Conservation (phyloP, 2,888 invertebrate species). For the Cistogaster globosa region DNA sequence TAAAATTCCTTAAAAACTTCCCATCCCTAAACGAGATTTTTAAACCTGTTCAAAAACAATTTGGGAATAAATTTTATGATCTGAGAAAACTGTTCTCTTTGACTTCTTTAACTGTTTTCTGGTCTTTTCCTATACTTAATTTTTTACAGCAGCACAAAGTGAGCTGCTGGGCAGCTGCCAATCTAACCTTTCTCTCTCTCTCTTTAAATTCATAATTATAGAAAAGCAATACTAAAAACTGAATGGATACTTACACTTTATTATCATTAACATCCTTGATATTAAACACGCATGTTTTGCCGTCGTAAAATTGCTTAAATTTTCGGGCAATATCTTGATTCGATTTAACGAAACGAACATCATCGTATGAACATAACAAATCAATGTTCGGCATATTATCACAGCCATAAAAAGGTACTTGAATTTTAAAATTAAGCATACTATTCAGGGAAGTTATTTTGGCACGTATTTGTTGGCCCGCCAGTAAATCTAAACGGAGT, state of each 20-base stretch:
- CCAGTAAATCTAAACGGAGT: slow-evolving; percentile 78
- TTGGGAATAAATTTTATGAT: too few species aligned
- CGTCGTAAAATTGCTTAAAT: slow-evolving; percentile 84
- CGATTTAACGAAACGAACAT: slow-evolving; percentile 80
- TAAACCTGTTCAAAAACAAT: too few species aligned
- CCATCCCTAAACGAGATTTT: too few species aligned
- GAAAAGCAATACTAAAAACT: too few species aligned
- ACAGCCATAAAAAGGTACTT: slow-evolving; percentile 78
- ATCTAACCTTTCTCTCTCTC: too few species aligned
- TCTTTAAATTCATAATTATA: too few species aligned
- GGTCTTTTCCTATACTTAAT: too few species aligned
- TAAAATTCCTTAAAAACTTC: too few species aligned
- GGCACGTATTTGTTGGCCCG: slow-evolving; percentile 81
- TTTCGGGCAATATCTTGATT: slow-evolving; percentile 81
- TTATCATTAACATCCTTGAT: slow-evolving; percentile 81
- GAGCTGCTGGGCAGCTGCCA: too few species aligned
- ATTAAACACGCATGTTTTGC: slow-evolving; percentile 80
- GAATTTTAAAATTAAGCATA: slow-evolving; percentile 81
- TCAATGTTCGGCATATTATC: slow-evolving; percentile 75
- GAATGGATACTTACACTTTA: slow-evolving; percentile 79
- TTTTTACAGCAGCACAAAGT: too few species aligned
- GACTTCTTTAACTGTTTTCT: too few species aligned
- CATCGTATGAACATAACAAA: slow-evolving; percentile 81
- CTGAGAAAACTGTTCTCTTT: too few species aligned
- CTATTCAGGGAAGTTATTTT: slow-evolving; percentile 79